These are phyloP conservation scores for Zygaena filipendulae DNA, from an alignment of 2,888 invertebrate species.

Conservation along the genomic window DNA sequence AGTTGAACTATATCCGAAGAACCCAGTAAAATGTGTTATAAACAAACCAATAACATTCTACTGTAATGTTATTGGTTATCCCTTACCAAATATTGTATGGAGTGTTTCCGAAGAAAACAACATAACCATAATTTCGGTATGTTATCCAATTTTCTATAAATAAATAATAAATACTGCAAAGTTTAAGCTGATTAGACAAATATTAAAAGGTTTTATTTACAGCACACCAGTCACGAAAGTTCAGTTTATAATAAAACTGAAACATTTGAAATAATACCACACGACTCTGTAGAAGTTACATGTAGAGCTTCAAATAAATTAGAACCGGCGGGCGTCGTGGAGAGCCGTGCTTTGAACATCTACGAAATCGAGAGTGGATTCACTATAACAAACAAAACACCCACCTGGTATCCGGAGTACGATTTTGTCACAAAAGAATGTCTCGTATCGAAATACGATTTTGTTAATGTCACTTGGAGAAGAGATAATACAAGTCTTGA, in stretches of 20 bases:
- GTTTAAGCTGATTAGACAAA: too few relatives aligned
- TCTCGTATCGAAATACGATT: constrained; percentile 41
- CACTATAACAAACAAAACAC: constrained; percentile 30
- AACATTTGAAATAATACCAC: constrained; percentile 23
- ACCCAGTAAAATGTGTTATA: constrained; percentile 22
- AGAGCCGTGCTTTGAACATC: constrained; percentile 20
- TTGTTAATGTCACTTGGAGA: constrained; percentile 39
- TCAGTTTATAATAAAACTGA: neutral
- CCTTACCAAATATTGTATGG: constrained; percentile 37
- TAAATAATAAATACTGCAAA: too few relatives aligned
- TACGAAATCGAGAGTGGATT: constrained; percentile 42
- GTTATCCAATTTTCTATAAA: too few relatives aligned
- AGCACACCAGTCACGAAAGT: neutral
- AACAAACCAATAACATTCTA: constrained; percentile 22
- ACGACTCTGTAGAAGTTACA: constrained; percentile 29
- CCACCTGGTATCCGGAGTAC: constrained; percentile 34
- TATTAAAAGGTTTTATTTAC: neutral
- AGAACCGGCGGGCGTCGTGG: constrained; percentile 5
- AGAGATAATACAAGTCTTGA: too few relatives aligned
- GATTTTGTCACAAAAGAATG: constrained; percentile 31
- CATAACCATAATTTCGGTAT: constrained; percentile 17
- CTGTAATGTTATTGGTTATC: constrained; percentile 40
- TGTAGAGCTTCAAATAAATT: constrained; percentile 30
- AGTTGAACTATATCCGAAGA: constrained; percentile 23
- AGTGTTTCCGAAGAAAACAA: constrained; percentile 24